A percentile compares a stretch with the other conserved stretches of the same genome.
phyloP scores from a whole-genome alignment of 1,140 invertebrate species.

The Drosophila arawakana region DNA sequence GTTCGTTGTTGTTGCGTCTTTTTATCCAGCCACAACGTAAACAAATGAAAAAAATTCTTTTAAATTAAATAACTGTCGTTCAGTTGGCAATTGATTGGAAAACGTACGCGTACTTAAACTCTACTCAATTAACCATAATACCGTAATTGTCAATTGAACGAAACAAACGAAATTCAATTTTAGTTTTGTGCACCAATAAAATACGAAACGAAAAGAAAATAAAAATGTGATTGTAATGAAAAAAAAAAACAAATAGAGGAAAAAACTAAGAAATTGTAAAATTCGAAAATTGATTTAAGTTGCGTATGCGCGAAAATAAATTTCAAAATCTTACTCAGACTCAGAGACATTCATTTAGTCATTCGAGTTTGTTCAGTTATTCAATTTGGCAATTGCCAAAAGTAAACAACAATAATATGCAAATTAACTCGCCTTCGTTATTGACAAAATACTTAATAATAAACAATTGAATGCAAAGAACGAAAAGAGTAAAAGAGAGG shows the following conservation, averaged over 20 bases:
- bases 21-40: conserved; percentile 25
- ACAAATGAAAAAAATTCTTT: conserved; percentile 68
- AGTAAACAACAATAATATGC: conserved; percentile 66
- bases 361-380: conserved; percentile 44
- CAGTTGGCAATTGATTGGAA: conserved; percentile 62
- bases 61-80: conserved; percentile 63
- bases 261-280: not conserved
- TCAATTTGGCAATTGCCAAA: conserved; percentile 64
- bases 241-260: not conserved
- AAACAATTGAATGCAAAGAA: conserved; percentile 58
- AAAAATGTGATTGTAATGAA: conserved; percentile 11
- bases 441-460: conserved; percentile 49
- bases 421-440: conserved; percentile 42
- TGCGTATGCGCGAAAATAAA: not conserved
- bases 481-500: conserved; percentile 10
- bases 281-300: conserved; percentile 10
- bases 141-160: conserved; percentile 38
- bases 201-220: conserved; percentile 2
- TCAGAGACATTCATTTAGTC: conserved; percentile 12
- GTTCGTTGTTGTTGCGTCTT: conserved; percentile 32
- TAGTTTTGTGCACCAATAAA: not conserved
- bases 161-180: conserved; percentile 1
- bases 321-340: conserved; percentile 12
- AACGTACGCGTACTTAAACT: conserved; percentile 7
- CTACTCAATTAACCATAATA: conserved; percentile 57